These are phyloP conservation scores for Onthophagus taurus DNA, from an alignment of 1,140 invertebrate genomes.

Conservation along the genomic window DNA sequence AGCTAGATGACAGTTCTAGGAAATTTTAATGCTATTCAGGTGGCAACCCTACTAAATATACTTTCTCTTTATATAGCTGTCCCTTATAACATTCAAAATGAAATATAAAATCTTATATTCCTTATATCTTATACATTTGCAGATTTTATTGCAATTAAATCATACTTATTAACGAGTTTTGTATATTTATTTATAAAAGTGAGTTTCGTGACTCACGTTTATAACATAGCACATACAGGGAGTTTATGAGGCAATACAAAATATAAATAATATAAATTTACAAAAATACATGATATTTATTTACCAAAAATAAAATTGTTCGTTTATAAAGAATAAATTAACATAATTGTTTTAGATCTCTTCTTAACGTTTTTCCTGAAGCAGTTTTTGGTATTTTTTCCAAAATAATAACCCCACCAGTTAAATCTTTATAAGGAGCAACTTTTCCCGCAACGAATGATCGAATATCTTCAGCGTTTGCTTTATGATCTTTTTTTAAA, in stretches of 20 bases:
- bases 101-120: too few relatives aligned
- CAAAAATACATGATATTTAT: not conserved
- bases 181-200: too few relatives aligned
- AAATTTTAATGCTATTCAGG: too few relatives aligned
- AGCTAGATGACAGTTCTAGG: too few relatives aligned
- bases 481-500: slow-evolving; percentile 31
- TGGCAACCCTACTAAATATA: too few relatives aligned
- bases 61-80: too few relatives aligned
- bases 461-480: slow-evolving; percentile 34
- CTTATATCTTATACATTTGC: too few relatives aligned
- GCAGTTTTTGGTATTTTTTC: slow-evolving; percentile 51
- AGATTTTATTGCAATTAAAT: too few relatives aligned
- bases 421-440: slow-evolving; percentile 36
- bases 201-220: too few relatives aligned
- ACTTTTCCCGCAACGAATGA: slow-evolving; percentile 37
- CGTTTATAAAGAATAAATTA: slow-evolving; percentile 4
- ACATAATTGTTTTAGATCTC: slow-evolving; percentile 37
- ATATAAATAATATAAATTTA: too few relatives aligned
- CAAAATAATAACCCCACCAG: slow-evolving; percentile 44
- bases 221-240: not conserved
- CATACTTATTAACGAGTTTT: too few relatives aligned
- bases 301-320: not conserved
- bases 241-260: not conserved
- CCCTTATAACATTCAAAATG: too few relatives aligned
- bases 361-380: slow-evolving; percentile 53